phyloP scores from a whole-genome alignment of 2,797 vertebrate species.

The Mallotus villosus region DNA sequence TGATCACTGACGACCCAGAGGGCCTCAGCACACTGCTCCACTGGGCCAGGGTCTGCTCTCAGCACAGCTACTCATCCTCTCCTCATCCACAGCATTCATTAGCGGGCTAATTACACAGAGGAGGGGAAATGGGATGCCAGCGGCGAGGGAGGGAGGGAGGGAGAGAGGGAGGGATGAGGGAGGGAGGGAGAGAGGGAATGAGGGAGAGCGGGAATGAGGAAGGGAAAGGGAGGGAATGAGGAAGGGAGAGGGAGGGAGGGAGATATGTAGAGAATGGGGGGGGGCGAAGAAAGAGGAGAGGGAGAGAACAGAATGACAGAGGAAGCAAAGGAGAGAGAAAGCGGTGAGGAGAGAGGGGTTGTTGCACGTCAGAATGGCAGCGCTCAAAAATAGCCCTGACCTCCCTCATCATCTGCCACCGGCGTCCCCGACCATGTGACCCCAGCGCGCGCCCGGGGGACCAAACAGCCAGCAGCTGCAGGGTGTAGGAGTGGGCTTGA shows the following conservation, averaged over 20 bases:
- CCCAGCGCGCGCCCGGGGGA: constrained; percentile 18
- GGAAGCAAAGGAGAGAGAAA: constrained; percentile 44
- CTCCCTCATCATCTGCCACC: constrained; percentile 35
- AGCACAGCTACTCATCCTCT: constrained; percentile 53
- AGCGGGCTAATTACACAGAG: constrained; percentile 67
- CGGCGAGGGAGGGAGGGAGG: neutral
- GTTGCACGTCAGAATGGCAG: constrained; percentile 51
- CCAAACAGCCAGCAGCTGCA: constrained; percentile 50
- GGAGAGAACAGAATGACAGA: neutral
- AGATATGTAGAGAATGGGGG: constrained; percentile 22
- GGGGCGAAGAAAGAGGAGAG: constrained; percentile 12
- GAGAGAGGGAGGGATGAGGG: neutral
- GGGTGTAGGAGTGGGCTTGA: no score
- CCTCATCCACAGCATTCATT: constrained; percentile 65
- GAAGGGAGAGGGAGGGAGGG: constrained; percentile 52
- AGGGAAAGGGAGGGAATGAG: constrained; percentile 2
- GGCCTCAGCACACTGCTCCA: neutral
- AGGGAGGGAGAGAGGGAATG: neutral
- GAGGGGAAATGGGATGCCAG: constrained; percentile 29
- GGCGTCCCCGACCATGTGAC: constrained; percentile 48
- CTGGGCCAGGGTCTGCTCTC: neutral
- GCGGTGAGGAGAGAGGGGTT: constrained; percentile 14
- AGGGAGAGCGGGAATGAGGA: neutral
- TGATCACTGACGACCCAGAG: neutral
- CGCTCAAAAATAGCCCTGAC: constrained; percentile 65